Percentiles rank a stretch among this genome's conserved stretches.
These are phyloP conservation scores for Strix occidentalis DNA, from an alignment of 2,797 vertebrate species.

Conservation along the genomic window DNA sequence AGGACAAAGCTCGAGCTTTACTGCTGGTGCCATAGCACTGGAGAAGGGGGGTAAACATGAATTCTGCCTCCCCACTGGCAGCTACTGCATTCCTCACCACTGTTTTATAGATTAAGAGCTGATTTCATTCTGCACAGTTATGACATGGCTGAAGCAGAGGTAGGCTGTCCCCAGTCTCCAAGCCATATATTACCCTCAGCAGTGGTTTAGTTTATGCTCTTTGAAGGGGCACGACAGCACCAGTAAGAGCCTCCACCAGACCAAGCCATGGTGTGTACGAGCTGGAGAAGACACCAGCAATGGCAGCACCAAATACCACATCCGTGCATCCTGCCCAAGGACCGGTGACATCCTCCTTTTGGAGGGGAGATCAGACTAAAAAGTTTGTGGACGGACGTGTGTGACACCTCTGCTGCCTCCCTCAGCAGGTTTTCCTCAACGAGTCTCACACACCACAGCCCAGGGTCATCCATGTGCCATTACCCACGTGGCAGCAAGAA, in stretches of 20 bases:
- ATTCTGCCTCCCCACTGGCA: background rate
- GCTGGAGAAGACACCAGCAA: background rate
- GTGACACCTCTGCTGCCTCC: background rate
- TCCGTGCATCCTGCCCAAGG: accelerated
- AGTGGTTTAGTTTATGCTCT: background rate
- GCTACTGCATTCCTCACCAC: accelerated
- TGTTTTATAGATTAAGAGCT: background rate
- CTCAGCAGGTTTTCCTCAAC: background rate
- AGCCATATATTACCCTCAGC: too few species aligned
- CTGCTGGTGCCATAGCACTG: accelerated
- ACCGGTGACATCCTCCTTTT: accelerated
- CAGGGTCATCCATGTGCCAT: accelerated
- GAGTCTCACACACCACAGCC: background rate
- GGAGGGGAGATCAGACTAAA: background rate
- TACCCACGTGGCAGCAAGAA: accelerated
- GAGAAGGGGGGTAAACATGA: too few species aligned
- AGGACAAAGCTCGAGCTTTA: background rate
- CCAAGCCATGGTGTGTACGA: too few species aligned
- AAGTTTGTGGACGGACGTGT: accelerated
- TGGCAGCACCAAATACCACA: background rate
- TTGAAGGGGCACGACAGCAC: background rate
- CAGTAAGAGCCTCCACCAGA: background rate
- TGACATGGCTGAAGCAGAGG: background rate
- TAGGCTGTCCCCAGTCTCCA: background rate
- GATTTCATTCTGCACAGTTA: background rate